Base-by-base conservation (phyloP, 2,888 invertebrate species). In the Drosophila merina region DNA sequence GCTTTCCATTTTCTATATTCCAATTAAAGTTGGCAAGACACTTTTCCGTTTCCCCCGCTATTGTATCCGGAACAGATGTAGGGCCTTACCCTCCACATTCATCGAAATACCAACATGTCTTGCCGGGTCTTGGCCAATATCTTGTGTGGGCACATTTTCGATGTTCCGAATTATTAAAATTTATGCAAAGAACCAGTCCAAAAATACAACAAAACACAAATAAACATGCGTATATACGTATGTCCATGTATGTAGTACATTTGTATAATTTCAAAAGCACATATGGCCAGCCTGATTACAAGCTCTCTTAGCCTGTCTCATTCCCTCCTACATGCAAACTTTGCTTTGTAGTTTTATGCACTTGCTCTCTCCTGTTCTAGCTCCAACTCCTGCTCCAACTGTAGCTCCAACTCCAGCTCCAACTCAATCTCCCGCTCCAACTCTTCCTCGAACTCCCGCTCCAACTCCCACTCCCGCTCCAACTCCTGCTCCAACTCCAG, bases 101-200 rank as follows among this genome's bases (percentile, higher is more conserved):
- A 20, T 14, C 40, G 8, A 20, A 42, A 42, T n/a, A 25, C 42
- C 55, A 36, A 31, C 44, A 20, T 69, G 44, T 12, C 20, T 40
- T 14, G 40, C 14, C 36, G 28, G 48, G 5, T 31, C 26, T 40
- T 38, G 51, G 44, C n/a, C 33, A 26, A 44, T 26, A 55, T 38
- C 54, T 20, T 10, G 60, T 59, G 51, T 62, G 72, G 72, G 75
- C 70, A 64, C 57, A 66, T 49, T 58, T 79, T 75, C 57, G 10
- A 10, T 62, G 14, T 57, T 69, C 64, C 48, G 72, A 78, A 72
- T 78, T 78, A 74, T 79, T 75, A 51, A 75, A 78, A 87, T 75
- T 66, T 76, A 85, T 82, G 77, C 70, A 66, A 73, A 59, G 57
- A 60, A 72, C 56, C 42, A 58, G 63, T 49, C 54, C n/a, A 44